Base-by-base conservation (phyloP, 92 coral and sea anemone genomes). In the Blastomussa wellsi region DNA sequence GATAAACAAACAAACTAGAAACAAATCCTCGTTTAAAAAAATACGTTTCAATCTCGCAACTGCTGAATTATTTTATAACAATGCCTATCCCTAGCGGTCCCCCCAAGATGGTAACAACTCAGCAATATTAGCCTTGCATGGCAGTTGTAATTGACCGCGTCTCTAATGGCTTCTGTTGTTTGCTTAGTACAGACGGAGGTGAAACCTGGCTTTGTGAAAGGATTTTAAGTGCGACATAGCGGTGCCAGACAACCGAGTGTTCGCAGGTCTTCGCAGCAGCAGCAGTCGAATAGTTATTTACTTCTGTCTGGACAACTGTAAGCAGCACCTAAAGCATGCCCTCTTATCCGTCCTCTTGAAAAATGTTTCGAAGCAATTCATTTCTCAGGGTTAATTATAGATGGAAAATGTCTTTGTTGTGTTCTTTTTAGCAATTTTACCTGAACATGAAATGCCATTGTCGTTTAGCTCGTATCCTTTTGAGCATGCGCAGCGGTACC, bases 401-500 rank as follows among this genome's bases (percentile, higher is more conserved):
- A 3, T 44, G 49, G 49, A 13, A 8, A 44, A 44, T 44, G 49
- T 1, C 59, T 14, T 52, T 15, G 0, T 12, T 4, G 16, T 52
- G 22, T 14, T 57, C 65, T 57, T 26, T 12, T 28, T 4, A 28
- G 55, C 69, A 62, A 77, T 88, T n/a, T n/a, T 74, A 96, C 99
- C 99, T 88, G 98, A 86, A 60, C 99, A 96, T 15, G 99, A 94
- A 57, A 94, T 91, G 74, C 98, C 97, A 84, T 96, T 95, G 52
- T 89, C 93, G 82, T 96, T 89, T 78, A 96, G 82, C 80, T 92
- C 88, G 77, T 90, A 96, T 20, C 99, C 99, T 86, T 84, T 79
- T 42, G 91, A 89, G 85, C 99, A 96, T 73, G 99, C 89, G 82
- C 99, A 96, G 87, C 98, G 98, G 93, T 94, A 96, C 77, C 99